Evolutionary conservation across 2,797 vertebrate species (phyloP), one percentile per base, ranked within the genome.

Genomic region (Danio tinwini): DNA sequence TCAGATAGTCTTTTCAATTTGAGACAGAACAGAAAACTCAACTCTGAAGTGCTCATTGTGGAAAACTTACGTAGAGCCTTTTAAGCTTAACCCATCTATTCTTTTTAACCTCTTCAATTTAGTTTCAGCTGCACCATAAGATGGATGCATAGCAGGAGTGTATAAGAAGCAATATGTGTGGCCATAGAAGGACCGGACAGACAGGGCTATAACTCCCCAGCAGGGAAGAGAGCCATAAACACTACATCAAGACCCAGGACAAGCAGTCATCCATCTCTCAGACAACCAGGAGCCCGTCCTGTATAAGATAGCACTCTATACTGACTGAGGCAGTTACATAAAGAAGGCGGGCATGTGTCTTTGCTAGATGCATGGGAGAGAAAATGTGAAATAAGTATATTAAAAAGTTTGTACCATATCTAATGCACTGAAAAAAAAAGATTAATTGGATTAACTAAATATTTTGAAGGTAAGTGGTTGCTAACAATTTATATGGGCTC

Each of bases 171-270:
- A 50, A 80, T 7, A n/a, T 58, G 37, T 45, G 67, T 76, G 21
- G 69, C 75, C 71, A 63, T 75, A 67, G 81, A 69, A 59, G 19
- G 49, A 67, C 61, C 78, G 68, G 74, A 55, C 70, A 85, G 74
- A 63, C 77, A 85, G 65, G 83, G 84, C 81, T 75, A 47, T 82
- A 87, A 83, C 78, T 89, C 77, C 86, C 64, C 86, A 52, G 63
- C 56, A 80, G 69, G 62, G 86, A 82, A 76, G 76, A 79, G 59
- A 76, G 85, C 85, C 82, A 89, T 89, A 85, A 91, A 90, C 85
- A 82, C 82, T 88, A 80, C 84, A 88, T 86, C 81, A 82, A 53
- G 49, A 64, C 77, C n/a, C 13, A 8, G 55, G 73, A 71, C 76
- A 65, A 76, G 47, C 56, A 52, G 21, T 58, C 49, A 86, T 91